phyloP scores from a whole-genome alignment of 2,113 vertebrate species.

The Carollia perspicillata region DNA sequence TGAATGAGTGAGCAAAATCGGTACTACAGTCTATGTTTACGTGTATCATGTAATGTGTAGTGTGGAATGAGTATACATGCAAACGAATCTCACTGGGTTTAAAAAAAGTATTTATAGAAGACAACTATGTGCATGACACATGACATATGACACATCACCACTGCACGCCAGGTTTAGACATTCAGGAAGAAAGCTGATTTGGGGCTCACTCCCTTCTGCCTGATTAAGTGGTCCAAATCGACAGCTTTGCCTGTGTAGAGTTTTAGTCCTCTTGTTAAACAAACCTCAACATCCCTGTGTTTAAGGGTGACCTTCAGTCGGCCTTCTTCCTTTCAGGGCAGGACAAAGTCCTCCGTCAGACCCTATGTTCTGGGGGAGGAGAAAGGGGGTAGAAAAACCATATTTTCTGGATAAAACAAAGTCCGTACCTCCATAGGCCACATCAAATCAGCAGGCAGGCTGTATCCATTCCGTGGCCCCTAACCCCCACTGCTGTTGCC shows the following conservation, averaged over 20 bases:
- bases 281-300: background rate
- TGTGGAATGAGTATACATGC: background rate
- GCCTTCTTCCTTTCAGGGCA: background rate
- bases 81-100: background rate
- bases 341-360: background rate
- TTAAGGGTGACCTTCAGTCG: background rate
- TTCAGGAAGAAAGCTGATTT: background rate
- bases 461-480: fast-evolving
- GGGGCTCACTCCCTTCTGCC: background rate
- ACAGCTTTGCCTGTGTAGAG: background rate
- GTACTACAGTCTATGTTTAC: background rate
- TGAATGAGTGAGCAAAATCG: background rate
- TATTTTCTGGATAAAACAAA: background rate
- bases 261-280: background rate
- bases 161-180: background rate
- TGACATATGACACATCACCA: background rate
- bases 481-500: background rate
- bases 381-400: background rate
- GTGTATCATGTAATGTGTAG: background rate
- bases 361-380: background rate
- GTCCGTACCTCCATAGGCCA: background rate
- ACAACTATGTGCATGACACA: too few relatives aligned
- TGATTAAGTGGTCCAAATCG: background rate
- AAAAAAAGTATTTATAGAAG: background rate
- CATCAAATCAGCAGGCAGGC: background rate